phyloP scores from a whole-genome alignment of 1,140 invertebrate species.

The Drosophila kurseongensis region DNA sequence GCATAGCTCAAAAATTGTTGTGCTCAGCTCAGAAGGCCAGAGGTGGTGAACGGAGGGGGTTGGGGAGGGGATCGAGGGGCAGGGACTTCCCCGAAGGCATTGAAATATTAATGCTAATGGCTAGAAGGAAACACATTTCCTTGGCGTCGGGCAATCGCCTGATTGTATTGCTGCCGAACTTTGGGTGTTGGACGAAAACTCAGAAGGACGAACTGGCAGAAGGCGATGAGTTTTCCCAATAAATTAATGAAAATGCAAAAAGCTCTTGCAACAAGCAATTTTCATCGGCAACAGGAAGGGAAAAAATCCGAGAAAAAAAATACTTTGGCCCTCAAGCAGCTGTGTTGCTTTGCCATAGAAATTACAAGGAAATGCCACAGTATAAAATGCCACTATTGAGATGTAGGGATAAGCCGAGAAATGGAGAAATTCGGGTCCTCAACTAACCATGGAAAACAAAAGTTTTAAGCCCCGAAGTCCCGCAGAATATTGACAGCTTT shows the following conservation, averaged over 20 bases:
- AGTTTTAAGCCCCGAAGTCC: conserved; percentile 13
- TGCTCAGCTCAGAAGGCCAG: background rate
- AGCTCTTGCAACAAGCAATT: conserved; percentile 48
- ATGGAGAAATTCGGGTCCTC: background rate
- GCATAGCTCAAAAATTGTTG: conserved; percentile 66
- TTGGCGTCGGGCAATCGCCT: conserved; percentile 59
- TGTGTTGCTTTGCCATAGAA: conserved; percentile 19
- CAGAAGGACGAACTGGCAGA: conserved; percentile 29
- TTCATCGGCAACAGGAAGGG: conserved; percentile 18
- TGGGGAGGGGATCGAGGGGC: background rate
- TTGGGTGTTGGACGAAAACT: conserved; percentile 35
- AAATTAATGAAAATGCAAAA: conserved; percentile 69
- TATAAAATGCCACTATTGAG: conserved; percentile 26
- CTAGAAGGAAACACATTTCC: conserved; percentile 66
- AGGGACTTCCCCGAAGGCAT: conserved; percentile 45
- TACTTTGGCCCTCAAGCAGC: conserved; percentile 6
- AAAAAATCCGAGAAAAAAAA: conserved; percentile 2
- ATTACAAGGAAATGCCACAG: conserved; percentile 22
- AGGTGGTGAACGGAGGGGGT: background rate
- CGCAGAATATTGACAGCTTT: conserved; percentile 30
- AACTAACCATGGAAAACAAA: conserved; percentile 14
- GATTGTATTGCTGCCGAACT: conserved; percentile 63
- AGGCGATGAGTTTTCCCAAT: conserved; percentile 63
- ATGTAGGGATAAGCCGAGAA: conserved; percentile 13
- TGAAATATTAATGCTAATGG: conserved; percentile 81